Percentiles rank a stretch among this genome's conserved stretches.
Evolutionary conservation across 1,140 invertebrate species (phyloP).

Genomic region (Halictus rubicundus): DNA sequence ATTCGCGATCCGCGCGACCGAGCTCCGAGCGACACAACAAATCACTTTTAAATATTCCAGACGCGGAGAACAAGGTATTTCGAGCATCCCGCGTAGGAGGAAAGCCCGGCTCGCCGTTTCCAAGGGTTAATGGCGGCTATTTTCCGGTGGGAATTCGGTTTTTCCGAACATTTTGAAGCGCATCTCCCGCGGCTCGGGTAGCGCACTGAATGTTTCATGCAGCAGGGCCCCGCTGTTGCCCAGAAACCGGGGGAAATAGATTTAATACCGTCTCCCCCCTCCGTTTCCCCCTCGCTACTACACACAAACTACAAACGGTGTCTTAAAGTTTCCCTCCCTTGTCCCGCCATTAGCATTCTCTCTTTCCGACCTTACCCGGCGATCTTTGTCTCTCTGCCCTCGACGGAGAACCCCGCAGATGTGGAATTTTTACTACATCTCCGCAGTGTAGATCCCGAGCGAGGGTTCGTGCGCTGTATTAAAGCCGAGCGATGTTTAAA

Average conservation of each 20-base stretch:
- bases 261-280: slow-evolving; percentile 34
- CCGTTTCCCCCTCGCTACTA: neutral
- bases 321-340: slow-evolving; percentile 27
- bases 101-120: too few relatives aligned
- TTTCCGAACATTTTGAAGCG: neutral
- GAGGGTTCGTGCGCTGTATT: slow-evolving; percentile 64
- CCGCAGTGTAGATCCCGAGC: slow-evolving; percentile 55
- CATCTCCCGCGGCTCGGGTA: neutral
- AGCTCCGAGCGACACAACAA: too few relatives aligned
- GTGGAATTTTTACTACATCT: slow-evolving; percentile 71
- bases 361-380: neutral
- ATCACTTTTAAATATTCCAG: too few relatives aligned
- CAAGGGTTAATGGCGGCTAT: too few relatives aligned
- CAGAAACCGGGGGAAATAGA: slow-evolving; percentile 38
- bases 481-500: slow-evolving; percentile 70
- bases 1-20: too few relatives aligned
- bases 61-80: too few relatives aligned
- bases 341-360: slow-evolving; percentile 30
- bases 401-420: slow-evolving; percentile 58
- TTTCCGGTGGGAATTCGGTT: neutral
- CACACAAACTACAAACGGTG: slow-evolving; percentile 37
- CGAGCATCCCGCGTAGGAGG: too few relatives aligned
- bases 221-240: slow-evolving; percentile 1
- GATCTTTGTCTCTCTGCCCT: neutral
- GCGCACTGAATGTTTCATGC: slow-evolving; percentile 28